Evolutionary conservation across 2,888 invertebrate genomes (phyloP).

Genomic region (Volucella bombylans): DNA sequence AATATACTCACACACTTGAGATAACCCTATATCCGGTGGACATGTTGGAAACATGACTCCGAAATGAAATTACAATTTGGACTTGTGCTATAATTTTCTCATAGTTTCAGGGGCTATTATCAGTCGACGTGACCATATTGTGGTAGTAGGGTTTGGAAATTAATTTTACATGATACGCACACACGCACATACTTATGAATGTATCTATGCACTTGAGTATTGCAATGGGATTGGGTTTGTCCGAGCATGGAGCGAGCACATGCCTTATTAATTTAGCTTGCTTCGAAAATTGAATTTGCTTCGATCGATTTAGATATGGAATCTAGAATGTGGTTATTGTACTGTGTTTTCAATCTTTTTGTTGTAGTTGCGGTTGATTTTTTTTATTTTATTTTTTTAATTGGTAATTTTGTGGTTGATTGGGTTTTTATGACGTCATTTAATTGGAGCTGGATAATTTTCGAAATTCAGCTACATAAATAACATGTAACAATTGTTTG

Average conservation of each 20-base stretch:
- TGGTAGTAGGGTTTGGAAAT: slow-evolving; percentile 65
- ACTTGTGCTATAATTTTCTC: slow-evolving; percentile 62
- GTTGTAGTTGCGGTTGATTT: not conserved
- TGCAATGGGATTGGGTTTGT: too few species aligned
- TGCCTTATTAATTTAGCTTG: slow-evolving; percentile 45
- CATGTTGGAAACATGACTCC: slow-evolving; percentile 24
- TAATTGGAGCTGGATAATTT: not conserved
- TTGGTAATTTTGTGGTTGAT: slow-evolving; percentile 63
- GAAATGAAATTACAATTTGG: slow-evolving; percentile 56
- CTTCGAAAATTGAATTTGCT: slow-evolving; percentile 50
- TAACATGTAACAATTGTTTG: too few species aligned
- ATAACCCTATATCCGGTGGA: not conserved
- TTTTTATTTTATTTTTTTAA: slow-evolving; percentile 25
- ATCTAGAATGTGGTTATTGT: slow-evolving; percentile 35
- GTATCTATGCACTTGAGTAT: not conserved
- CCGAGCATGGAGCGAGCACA: not conserved
- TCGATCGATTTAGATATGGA: not conserved
- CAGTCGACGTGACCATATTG: slow-evolving; percentile 66
- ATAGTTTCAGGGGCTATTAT: slow-evolving; percentile 61
- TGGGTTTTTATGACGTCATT: slow-evolving; percentile 49
- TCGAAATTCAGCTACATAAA: too few species aligned
- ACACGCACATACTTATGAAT: slow-evolving; percentile 2
- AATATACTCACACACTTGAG: not conserved
- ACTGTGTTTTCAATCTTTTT: not conserved
- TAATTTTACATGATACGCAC: slow-evolving; percentile 61